Evolutionary conservation across 2,797 vertebrate species (phyloP).

Genomic region (Diplodus sargus): DNA sequence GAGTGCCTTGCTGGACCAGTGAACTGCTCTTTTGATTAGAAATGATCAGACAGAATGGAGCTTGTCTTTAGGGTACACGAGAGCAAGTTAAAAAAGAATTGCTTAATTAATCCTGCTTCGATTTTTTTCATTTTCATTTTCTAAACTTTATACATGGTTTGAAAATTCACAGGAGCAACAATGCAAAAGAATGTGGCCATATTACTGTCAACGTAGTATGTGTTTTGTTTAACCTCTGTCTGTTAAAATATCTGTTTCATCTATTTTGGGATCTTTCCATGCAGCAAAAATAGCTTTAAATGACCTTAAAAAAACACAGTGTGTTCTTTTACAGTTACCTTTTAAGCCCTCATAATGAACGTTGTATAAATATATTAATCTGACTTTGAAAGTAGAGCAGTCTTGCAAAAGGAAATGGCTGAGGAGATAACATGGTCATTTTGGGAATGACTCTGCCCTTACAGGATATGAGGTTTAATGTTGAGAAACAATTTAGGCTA

Average conservation of each 20-base stretch:
- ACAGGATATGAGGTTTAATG: conserved; percentile 54
- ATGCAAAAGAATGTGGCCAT: background rate
- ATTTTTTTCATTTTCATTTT: background rate
- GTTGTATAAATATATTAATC: conserved; percentile 65
- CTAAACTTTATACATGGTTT: background rate
- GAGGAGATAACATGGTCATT: conserved; percentile 68
- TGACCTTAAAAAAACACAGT: background rate
- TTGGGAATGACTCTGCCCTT: conserved; percentile 53
- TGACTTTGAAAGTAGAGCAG: conserved; percentile 43
- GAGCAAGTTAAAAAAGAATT: background rate
- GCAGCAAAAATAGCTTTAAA: background rate
- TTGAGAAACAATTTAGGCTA: conserved; percentile 66
- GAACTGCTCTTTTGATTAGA: background rate
- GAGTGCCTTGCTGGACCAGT: background rate
- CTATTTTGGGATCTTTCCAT: background rate
- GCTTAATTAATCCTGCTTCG: background rate
- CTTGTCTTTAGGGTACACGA: background rate
- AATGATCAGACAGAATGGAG: background rate
- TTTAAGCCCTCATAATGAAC: conserved; percentile 60
- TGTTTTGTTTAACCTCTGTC: background rate
- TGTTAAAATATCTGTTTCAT: background rate
- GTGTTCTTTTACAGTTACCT: conserved; percentile 58
- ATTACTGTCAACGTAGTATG: background rate
- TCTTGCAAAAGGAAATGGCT: conserved; percentile 65
- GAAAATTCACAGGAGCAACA: background rate